These are phyloP conservation scores for Nesogale talazaci DNA, from an alignment of 2,113 vertebrate species.

Conservation along the genomic window DNA sequence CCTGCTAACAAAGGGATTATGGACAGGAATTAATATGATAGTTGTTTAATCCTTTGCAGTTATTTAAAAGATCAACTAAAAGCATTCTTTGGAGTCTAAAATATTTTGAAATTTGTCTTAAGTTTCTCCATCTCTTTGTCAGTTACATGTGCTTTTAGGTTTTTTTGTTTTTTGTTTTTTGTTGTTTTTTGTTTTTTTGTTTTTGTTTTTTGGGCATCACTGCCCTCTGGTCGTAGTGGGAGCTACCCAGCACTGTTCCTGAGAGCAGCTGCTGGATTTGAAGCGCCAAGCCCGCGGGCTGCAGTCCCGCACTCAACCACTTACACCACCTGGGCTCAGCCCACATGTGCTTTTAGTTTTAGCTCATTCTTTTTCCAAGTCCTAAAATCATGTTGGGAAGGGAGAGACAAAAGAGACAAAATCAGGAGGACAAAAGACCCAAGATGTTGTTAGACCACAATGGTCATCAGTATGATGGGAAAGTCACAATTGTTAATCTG, in stretches of 20 bases:
- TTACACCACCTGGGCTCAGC: no score
- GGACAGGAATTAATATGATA: neutral
- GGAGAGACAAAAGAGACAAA: no score
- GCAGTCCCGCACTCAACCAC: no score
- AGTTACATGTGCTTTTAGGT: neutral
- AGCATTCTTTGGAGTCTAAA: neutral
- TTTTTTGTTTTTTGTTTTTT: no score
- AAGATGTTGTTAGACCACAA: neutral
- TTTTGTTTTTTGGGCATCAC: no score
- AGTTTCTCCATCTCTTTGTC: neutral
- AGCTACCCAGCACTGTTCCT: no score
- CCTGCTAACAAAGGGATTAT: neutral
- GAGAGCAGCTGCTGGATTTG: no score
- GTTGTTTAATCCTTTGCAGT: neutral
- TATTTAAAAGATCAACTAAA: neutral
- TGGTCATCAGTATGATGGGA: neutral
- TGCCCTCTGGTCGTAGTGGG: no score
- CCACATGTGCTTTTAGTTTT: neutral
- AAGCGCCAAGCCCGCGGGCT: no score
- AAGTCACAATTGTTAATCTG: neutral
- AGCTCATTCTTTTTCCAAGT: neutral
- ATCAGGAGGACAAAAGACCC: neutral
- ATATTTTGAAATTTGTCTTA: neutral
- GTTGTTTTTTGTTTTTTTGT: no score
- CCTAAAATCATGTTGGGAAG: constrained; percentile 14